A percentile compares a stretch with the other conserved stretches of the same genome.
phyloP scores from a whole-genome alignment of 2,888 invertebrate species.

The Villa cingulata region DNA sequence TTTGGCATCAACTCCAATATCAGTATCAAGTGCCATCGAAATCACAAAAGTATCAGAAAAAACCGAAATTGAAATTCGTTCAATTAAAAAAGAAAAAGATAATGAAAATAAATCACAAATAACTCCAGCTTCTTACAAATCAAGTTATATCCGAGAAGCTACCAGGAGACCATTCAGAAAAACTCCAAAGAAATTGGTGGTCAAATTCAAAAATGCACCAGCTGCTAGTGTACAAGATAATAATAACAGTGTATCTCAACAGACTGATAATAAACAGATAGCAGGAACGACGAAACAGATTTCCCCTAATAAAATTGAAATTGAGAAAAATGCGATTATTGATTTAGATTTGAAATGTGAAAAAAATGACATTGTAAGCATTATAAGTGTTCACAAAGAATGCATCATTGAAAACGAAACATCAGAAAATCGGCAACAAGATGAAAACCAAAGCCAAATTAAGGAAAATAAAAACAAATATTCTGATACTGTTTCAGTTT shows the following conservation, averaged over 20 bases:
- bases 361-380: neutral
- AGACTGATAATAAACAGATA: too few relatives aligned
- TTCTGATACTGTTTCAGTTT: too few relatives aligned
- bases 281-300: neutral
- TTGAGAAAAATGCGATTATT: neutral
- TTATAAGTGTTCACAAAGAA: neutral
- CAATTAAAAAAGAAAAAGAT: neutral
- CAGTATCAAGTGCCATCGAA: neutral
- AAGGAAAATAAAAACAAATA: too few relatives aligned
- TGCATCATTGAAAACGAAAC: too few relatives aligned
- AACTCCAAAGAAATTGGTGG: slow-evolving; percentile 29
- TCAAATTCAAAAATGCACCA: slow-evolving; percentile 19
- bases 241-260: too few relatives aligned
- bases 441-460: too few relatives aligned
- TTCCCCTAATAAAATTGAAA: neutral
- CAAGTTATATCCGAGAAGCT: neutral
- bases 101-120: neutral
- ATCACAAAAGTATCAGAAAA: neutral
- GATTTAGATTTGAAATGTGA: neutral
- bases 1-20: slow-evolving; percentile 24
- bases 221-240: neutral
- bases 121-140: neutral
- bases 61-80: neutral
- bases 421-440: too few relatives aligned
- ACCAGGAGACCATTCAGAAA: slow-evolving; percentile 18